These are phyloP conservation scores for Chironomus riparius DNA, from an alignment of 2,888 invertebrate species.

Conservation along the genomic window DNA sequence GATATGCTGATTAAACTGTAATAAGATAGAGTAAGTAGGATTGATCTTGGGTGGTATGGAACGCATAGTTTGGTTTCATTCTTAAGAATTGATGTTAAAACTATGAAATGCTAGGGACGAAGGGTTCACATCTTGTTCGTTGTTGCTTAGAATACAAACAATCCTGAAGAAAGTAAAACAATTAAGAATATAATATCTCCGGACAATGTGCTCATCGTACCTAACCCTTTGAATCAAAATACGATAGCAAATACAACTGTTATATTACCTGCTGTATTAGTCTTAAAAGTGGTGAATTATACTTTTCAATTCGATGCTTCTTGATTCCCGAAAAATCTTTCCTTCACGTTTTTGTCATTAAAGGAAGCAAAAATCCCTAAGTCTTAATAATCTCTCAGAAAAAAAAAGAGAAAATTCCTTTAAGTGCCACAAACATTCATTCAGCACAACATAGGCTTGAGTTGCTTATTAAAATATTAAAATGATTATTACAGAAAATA, in stretches of 20 bases:
- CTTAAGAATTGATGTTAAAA: no score
- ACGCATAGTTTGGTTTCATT: no score
- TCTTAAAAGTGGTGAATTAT: neutral
- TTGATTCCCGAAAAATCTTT: neutral
- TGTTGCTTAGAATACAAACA: no score
- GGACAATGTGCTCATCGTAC: no score
- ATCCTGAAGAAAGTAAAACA: no score
- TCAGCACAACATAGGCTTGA: neutral
- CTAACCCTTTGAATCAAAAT: no score
- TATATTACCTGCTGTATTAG: neutral
- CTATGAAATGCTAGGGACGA: no score
- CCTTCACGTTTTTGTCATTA: neutral
- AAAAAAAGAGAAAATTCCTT: neutral
- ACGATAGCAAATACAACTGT: no score
- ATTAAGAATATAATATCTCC: no score
- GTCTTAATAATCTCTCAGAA: neutral
- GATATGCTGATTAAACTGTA: slow-evolving; percentile 23
- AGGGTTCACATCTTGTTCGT: no score
- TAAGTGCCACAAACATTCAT: neutral
- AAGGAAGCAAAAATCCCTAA: neutral
- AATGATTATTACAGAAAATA: slow-evolving; percentile 21
- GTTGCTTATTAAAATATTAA: neutral
- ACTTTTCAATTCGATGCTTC: neutral
- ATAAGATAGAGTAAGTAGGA: neutral
- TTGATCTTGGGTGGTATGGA: no score